Evolutionary conservation across 2,797 vertebrate genomes (phyloP), one percentile per base, ranked within the genome.

Genomic region (Diceros bicornis): DNA sequence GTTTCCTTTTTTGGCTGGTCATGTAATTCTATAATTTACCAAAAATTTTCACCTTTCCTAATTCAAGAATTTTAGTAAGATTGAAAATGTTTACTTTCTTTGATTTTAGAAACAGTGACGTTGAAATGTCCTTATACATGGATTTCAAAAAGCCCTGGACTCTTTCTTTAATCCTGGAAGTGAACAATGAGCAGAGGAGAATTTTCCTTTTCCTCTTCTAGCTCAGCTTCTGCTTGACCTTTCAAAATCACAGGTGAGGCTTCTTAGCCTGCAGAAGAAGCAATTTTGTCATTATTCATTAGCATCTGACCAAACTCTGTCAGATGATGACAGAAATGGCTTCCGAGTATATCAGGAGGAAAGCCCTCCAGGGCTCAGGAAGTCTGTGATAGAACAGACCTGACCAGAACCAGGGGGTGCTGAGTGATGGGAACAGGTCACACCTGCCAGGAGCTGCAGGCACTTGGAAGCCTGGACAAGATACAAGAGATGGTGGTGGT

Each of bases 41-140:
- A 88, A 92, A 95, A 64, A 85, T 57, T 57, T 72, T 32, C 78
- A 91, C 8, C 32, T 57, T 77, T 85, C 14, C 14, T 82, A 50
- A 87, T 78, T 91, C 71, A 78, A 57, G 37, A 92, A 78, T 82
- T 87, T 89, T 62, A 72, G 12, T 88, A 77, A 59, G 47, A 85
- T 16, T 57, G 29, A 88, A 97, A 92, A 71, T 75, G 13, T 68
- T 89, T 68, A 68, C 44, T 83, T 75, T 79, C 57, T 97, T 75
- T 61, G 29, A 64, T 87, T 93, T 74, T 82, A 55, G 75, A 62
- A 81, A 87, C 18, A 79, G 7, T 71, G 18, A 81, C 23, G 11
- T 72, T 69, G 71, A 84, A 96, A 93, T 71, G 47, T 10, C 69
- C 20, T 89, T 86, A 23, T 14, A 50, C 6, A 34, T 41, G 8